phyloP scores from a whole-genome alignment of 2,113 vertebrate genomes.

The Periophthalmus modestus region DNA sequence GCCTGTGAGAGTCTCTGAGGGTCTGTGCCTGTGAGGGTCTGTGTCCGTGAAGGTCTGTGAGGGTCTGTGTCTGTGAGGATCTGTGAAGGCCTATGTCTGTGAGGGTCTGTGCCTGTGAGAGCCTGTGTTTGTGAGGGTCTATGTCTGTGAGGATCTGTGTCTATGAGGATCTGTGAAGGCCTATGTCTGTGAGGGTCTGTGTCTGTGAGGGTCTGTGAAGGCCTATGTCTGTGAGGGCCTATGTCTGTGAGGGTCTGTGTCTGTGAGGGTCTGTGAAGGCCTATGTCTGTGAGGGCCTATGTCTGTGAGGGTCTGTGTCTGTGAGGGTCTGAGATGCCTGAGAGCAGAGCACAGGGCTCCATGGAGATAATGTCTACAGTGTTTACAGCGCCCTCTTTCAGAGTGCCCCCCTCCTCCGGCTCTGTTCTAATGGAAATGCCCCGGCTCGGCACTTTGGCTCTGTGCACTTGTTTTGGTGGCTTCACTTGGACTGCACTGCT shows the following conservation, averaged over 20 bases:
- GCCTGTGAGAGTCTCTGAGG: no score
- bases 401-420: conserved; percentile 59
- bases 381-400: conserved; percentile 74
- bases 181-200: no score
- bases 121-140: no score
- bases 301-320: conserved; percentile 14
- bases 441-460: conserved; percentile 56
- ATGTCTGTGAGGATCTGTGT: no score
- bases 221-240: no score
- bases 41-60: no score
- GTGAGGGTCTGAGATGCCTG: conserved; percentile 69
- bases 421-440: conserved; percentile 81
- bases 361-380: conserved; percentile 79
- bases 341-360: conserved; percentile 67
- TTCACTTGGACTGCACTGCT: conserved; percentile 52
- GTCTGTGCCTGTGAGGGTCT: no score
- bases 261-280: conserved; percentile 42
- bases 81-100: conserved; percentile 51
- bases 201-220: conserved; percentile 51
- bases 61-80: no score
- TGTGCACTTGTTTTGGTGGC: conserved; percentile 57
- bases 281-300: conserved; percentile 6
- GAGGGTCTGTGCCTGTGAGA: no score
- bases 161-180: no score
- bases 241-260: conserved; percentile 18